These are phyloP conservation scores for Heliconius sara DNA, from an alignment of 2,888 invertebrate species.

Conservation along the genomic window DNA sequence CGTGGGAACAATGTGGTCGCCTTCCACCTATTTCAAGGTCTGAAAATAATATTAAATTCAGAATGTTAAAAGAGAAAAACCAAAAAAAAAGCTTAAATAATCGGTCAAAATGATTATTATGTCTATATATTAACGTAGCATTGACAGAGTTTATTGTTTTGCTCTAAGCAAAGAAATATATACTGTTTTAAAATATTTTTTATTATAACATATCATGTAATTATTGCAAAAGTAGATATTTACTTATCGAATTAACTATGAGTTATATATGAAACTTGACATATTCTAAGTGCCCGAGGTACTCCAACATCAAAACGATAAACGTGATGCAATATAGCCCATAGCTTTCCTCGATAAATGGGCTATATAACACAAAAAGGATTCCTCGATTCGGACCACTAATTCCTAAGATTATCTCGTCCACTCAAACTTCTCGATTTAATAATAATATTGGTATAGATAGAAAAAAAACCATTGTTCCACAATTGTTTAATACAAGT, in stretches of 20 bases:
- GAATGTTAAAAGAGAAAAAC: not conserved
- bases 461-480: not conserved
- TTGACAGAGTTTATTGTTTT: no score
- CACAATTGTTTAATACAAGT: not conserved
- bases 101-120: no score
- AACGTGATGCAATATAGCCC: no score
- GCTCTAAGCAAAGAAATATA: not conserved
- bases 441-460: constrained; percentile 1
- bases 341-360: not conserved
- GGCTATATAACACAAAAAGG: not conserved
- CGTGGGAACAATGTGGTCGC: not conserved
- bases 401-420: not conserved
- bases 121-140: no score
- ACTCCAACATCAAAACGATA: not conserved
- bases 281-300: no score
- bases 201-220: not conserved
- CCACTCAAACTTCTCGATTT: not conserved
- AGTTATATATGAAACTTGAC: no score
- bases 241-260: no score
- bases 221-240: not conserved
- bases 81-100: not conserved
- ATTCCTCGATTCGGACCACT: not conserved
- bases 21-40: not conserved
- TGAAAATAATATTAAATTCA: not conserved
- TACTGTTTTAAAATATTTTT: not conserved